Base-by-base conservation (phyloP, 2,888 invertebrate species). In the Antheraea yamamai region DNA sequence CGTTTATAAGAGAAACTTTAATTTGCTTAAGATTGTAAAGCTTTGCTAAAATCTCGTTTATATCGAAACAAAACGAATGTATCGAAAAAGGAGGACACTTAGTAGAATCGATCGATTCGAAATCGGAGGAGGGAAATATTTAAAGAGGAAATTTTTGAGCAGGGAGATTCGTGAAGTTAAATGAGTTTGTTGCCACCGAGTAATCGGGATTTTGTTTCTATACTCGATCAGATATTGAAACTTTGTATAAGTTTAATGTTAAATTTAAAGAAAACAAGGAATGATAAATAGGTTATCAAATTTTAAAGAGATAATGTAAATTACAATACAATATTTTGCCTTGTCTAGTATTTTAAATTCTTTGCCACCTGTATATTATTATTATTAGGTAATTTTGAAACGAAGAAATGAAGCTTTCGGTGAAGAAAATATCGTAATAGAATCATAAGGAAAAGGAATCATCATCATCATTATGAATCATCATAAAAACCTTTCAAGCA, bases 171-270 rank as follows among this genome's bases (percentile, higher is more conserved):
- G 90, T 88, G 89, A 94, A 94, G 94, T 94, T 94, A 93, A 95
- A 95, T 94, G 93, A 93, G 93, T 93, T 93, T 92, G 90, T 90
- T 91, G 90, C 86, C 89, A 89, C 86, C 85, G 88, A 86, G 88
- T 89, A 89, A 89, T 89, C 89, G 86, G 82, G 87, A 86, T 86
- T 90, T 90, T 90, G 90, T 92, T 90, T 88, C 87, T 87, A 86
- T 90, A 86, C 87, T 82, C 83, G 84, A 93, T 93, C 92, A 85
- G 93, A 93, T 93, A 91, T 91, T 89, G 55, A 75, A 79, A 79
- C 76, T 74, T 74, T 76, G 58, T 75, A 75, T 77, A 80, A 75
- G 71, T 72, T 75, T 75, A 75, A 75, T 75, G 72, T 75, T 72
- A 39, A 66, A 66, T 26, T 66, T 66, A 72, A 72, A 75, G 35